Evolutionary conservation across 1,140 invertebrate species (phyloP).

Genomic region (Scaptomyza montana): DNA sequence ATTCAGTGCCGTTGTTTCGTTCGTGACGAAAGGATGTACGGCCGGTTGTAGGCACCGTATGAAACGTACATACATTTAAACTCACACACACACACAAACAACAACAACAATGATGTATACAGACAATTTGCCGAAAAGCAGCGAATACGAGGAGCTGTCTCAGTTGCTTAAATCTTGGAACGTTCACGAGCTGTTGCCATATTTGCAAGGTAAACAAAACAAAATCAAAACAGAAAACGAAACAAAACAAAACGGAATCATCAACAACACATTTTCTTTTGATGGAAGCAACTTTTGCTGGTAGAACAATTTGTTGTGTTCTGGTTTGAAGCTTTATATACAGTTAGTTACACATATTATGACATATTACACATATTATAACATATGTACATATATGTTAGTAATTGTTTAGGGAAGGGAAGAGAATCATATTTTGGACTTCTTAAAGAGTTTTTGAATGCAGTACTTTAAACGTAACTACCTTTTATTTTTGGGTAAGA

Average conservation of each 20-base stretch:
- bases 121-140: conserved; percentile 34
- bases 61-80: conserved; percentile 45
- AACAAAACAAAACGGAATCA: not conserved
- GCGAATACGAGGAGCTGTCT: conserved; percentile 61
- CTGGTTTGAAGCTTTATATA: too few relatives aligned
- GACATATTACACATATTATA: too few relatives aligned
- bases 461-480: too few relatives aligned
- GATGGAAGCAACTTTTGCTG: not conserved
- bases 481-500: too few relatives aligned
- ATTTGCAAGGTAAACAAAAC: conserved; percentile 66
- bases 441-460: too few relatives aligned
- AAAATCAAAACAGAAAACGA: conserved; percentile 5
- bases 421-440: too few relatives aligned
- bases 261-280: not conserved
- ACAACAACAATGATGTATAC: conserved; percentile 4
- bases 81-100: not conserved
- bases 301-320: not conserved
- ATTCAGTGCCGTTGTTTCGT: conserved; percentile 70
- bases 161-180: conserved; percentile 68
- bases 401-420: too few relatives aligned
- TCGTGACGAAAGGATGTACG: conserved; percentile 80
- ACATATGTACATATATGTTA: too few relatives aligned
- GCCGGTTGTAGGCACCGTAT: conserved; percentile 58
- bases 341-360: too few relatives aligned
- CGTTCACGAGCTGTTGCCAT: conserved; percentile 61